A percentile compares a stretch with the other conserved stretches of the same genome.
Evolutionary conservation across 2,888 invertebrate genomes (phyloP).

Genomic region (Scaptomyza flava): DNA sequence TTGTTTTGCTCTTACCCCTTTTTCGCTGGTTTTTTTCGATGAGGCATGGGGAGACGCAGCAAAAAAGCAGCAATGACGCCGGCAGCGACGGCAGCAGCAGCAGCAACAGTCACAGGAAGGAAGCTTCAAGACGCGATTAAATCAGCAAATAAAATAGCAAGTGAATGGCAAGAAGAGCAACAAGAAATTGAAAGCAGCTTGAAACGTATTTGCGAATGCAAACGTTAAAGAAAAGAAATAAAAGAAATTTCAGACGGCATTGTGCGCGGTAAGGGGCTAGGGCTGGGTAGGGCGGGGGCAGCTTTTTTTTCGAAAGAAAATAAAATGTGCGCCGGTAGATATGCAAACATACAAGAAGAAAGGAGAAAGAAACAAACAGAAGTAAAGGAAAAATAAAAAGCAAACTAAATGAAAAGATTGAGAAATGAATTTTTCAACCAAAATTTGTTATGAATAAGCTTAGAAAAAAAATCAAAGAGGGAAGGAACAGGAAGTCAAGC

Average conservation of each 20-base stretch:
- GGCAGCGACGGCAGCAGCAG: conserved; percentile 8
- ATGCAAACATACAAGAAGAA: conserved; percentile 30
- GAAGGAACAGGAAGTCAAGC: conserved; percentile 13
- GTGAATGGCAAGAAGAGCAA: conserved; percentile 65
- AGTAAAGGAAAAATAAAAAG: not conserved
- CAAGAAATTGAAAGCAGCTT: conserved; percentile 68
- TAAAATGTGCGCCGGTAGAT: conserved; percentile 45
- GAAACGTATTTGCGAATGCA: conserved; percentile 61
- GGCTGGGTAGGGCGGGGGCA: not conserved
- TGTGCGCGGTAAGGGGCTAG: not conserved
- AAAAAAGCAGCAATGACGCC: conserved; percentile 4
- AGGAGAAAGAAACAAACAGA: conserved; percentile 21
- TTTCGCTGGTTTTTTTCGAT: conserved; percentile 8
- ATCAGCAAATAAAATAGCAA: conserved; percentile 79
- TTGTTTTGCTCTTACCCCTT: conserved; percentile 11
- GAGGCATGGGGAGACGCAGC: not conserved
- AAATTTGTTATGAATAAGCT: conserved; percentile 47
- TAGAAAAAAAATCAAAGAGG: not conserved
- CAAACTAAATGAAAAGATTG: conserved; percentile 37
- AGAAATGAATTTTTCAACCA: conserved; percentile 62
- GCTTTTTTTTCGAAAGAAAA: conserved; percentile 3
- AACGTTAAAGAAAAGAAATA: conserved; percentile 60
- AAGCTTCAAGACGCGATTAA: conserved; percentile 80
- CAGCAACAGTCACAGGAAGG: conserved; percentile 75
- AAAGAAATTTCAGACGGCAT: conserved; percentile 18